Evolutionary conservation across 2,888 invertebrate genomes (phyloP).

Genomic region (Acanthosepion esculentum): DNA sequence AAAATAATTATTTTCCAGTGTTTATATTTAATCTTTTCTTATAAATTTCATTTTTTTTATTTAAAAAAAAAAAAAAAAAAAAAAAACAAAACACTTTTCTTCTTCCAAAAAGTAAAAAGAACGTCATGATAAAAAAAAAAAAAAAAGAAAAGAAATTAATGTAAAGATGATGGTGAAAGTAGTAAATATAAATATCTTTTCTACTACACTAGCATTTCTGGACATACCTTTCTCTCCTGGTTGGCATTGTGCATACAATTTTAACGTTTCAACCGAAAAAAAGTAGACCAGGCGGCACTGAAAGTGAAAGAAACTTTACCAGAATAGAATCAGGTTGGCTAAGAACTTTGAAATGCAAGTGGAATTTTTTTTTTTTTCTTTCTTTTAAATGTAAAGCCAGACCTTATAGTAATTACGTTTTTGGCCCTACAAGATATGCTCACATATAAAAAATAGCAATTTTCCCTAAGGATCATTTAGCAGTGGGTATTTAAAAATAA

Average conservation of each 20-base stretch:
- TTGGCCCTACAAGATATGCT: too few relatives aligned
- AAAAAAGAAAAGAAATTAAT: background rate
- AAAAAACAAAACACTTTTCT: background rate
- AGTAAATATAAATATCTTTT: slow-evolving; percentile 1
- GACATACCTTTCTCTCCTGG: slow-evolving; percentile 39
- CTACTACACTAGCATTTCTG: slow-evolving; percentile 45
- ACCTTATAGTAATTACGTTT: too few relatives aligned
- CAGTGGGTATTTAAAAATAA: too few relatives aligned
- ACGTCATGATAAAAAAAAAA: background rate
- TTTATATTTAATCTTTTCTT: background rate
- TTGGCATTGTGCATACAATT: background rate
- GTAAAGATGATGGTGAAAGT: background rate
- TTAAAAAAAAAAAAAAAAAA: too few relatives aligned
- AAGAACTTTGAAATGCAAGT: background rate
- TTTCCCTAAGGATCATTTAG: too few relatives aligned
- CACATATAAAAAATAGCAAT: too few relatives aligned
- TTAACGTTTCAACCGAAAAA: slow-evolving; percentile 47
- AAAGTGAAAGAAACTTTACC: slow-evolving; percentile 46
- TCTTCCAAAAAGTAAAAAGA: background rate
- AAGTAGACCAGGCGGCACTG: slow-evolving; percentile 45
- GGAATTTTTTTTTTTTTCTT: background rate
- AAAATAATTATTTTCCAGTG: background rate
- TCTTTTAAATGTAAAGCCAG: too few relatives aligned
- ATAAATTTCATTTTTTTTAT: background rate
- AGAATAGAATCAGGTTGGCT: slow-evolving; percentile 41